phyloP scores from a whole-genome alignment of 2,888 invertebrate species.

The Cordylochernes scorpioides region DNA sequence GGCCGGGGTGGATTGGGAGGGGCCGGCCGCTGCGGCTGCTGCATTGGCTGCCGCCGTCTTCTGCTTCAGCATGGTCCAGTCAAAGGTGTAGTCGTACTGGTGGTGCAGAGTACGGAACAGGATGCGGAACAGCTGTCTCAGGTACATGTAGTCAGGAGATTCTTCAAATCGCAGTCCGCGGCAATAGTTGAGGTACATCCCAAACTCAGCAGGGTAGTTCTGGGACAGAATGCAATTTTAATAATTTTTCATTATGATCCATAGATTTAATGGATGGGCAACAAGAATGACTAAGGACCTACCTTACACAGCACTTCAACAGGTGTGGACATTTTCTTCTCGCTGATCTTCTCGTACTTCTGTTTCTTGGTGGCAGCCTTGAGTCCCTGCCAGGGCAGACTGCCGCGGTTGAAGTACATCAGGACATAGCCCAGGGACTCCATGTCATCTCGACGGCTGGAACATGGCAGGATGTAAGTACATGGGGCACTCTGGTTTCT shows the following conservation, averaged over 20 bases:
- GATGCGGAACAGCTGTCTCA: slow-evolving; percentile 91
- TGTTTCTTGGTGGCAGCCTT: slow-evolving; percentile 93
- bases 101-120: slow-evolving; percentile 96
- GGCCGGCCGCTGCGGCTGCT: slow-evolving; percentile 16
- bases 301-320: slow-evolving; percentile 91
- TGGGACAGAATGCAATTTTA: slow-evolving; percentile 18
- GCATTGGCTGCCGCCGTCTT: slow-evolving; percentile 35
- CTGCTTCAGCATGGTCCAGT: slow-evolving; percentile 98
- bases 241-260: not conserved
- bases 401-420: slow-evolving; percentile 70
- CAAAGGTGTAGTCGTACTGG: slow-evolving; percentile 95
- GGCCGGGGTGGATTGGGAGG: too few relatives aligned
- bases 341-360: slow-evolving; percentile 96
- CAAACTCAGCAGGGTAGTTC: slow-evolving; percentile 97
- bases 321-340: slow-evolving; percentile 98
- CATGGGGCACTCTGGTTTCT: too few relatives aligned
- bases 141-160: slow-evolving; percentile 96
- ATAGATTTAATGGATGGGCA: not conserved
- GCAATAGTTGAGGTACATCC: slow-evolving; percentile 99
- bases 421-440: slow-evolving; percentile 95
- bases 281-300: slow-evolving; percentile 16
- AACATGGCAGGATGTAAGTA: too few relatives aligned
- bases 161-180: slow-evolving; percentile 94
- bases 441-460: slow-evolving; percentile 82
- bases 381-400: slow-evolving; percentile 83